phyloP scores from a whole-genome alignment of 2,113 vertebrate genomes.

The Calonectris borealis region DNA sequence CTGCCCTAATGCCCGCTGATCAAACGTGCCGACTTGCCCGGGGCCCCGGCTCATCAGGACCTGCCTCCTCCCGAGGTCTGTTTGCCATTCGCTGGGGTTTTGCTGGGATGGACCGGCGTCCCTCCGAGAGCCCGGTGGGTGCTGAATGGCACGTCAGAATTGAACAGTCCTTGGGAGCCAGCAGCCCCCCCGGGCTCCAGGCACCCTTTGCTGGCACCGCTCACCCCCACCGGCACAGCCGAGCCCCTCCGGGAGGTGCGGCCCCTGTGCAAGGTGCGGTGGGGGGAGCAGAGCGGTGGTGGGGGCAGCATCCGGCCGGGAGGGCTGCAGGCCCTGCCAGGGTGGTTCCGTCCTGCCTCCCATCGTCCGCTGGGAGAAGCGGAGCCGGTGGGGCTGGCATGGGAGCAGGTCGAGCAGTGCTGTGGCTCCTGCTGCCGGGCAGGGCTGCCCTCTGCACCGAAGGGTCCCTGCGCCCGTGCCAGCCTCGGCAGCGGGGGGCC shows the following conservation, averaged over 20 bases:
- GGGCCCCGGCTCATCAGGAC: neutral
- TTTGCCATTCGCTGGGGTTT: rapidly evolving
- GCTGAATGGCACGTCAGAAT: neutral
- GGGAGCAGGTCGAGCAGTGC: neutral
- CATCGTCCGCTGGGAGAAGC: rapidly evolving
- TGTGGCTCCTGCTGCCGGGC: rapidly evolving
- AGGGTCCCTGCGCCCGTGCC: rapidly evolving
- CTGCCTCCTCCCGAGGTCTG: neutral
- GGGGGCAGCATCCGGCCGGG: neutral
- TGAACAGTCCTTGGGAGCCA: neutral
- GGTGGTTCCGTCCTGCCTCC: neutral
- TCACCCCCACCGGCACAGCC: neutral
- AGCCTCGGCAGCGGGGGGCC: rapidly evolving
- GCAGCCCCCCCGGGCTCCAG: rapidly evolving
- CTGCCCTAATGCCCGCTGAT: neutral
- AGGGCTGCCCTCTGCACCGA: neutral
- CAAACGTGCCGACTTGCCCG: rapidly evolving
- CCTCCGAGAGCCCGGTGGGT: neutral
- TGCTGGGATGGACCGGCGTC: neutral
- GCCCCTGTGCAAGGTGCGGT: rapidly evolving
- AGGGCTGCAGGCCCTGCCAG: neutral
- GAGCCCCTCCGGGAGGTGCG: neutral
- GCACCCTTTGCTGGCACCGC: rapidly evolving
- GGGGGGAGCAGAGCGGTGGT: rapidly evolving
- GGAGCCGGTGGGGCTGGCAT: neutral